Percentiles rank a stretch among this genome's conserved stretches.
These are phyloP conservation scores for Ascidia mentula DNA, from an alignment of 23 tunicate genomes.

Conservation along the genomic window DNA sequence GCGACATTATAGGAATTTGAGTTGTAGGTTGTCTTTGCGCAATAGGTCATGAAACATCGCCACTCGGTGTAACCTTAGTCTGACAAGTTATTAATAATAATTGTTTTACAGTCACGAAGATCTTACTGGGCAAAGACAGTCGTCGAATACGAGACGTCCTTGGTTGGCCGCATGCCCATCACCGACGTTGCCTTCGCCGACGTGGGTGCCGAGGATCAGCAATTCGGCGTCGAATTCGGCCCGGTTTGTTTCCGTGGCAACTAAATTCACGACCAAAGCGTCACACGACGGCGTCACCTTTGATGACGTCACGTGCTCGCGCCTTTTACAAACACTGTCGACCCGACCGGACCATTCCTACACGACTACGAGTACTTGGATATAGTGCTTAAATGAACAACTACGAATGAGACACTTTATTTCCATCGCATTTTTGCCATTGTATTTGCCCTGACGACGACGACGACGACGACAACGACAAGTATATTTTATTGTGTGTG, in stretches of 20 bases:
- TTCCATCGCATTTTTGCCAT: not conserved
- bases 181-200: constrained; percentile 80
- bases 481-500: not conserved
- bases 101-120: constrained; percentile 36
- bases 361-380: constrained; percentile 3
- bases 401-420: not conserved
- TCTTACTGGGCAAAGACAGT: constrained; percentile 57
- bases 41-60: too few species aligned
- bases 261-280: not conserved
- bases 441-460: too few species aligned
- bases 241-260: constrained; percentile 81
- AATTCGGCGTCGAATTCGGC: constrained; percentile 89
- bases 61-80: too few species aligned
- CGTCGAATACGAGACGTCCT: constrained; percentile 65
- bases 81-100: too few species aligned
- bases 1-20: too few species aligned
- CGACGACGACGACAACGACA: constrained; percentile 3
- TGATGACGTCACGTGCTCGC: not conserved
- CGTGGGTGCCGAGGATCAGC: constrained; percentile 41
- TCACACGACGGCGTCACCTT: too few species aligned
- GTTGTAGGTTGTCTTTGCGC: too few species aligned
- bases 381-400: not conserved
- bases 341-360: not conserved
- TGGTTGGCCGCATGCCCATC: constrained; percentile 87
- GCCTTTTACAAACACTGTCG: not conserved